These are phyloP conservation scores for Sterna hirundo DNA, from an alignment of 2,113 vertebrate genomes.

Conservation along the genomic window DNA sequence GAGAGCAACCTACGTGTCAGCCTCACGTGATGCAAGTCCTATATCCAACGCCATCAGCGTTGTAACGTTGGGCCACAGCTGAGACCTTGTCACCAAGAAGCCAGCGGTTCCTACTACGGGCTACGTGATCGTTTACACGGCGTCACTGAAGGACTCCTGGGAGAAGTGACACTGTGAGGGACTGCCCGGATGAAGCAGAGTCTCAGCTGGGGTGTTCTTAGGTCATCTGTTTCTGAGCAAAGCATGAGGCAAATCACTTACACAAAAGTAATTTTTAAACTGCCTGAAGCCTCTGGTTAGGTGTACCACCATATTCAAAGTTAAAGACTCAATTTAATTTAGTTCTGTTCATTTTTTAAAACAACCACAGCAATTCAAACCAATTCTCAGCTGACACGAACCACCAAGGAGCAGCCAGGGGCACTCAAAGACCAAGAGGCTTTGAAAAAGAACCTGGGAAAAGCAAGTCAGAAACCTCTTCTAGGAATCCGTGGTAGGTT, in stretches of 20 bases:
- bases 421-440: background rate
- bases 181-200: background rate
- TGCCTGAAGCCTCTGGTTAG: background rate
- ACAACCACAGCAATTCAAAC: background rate
- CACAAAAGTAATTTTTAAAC: background rate
- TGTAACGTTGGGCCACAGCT: background rate
- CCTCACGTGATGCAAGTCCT: background rate
- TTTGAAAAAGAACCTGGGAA: background rate
- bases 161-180: background rate
- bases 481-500: background rate
- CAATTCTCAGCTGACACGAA: background rate
- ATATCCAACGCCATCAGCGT: accelerated
- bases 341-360: background rate
- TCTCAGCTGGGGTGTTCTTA: background rate
- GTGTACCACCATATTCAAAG: background rate
- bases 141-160: background rate
- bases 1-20: background rate
- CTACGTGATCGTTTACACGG: background rate
- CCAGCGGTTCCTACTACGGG: background rate
- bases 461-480: background rate
- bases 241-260: background rate
- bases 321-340: background rate
- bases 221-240: background rate
- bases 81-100: background rate
- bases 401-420: background rate